Conservation (phyloP, 2,113 vertebrate genomes). For the Cygnus buccinator region DNA sequence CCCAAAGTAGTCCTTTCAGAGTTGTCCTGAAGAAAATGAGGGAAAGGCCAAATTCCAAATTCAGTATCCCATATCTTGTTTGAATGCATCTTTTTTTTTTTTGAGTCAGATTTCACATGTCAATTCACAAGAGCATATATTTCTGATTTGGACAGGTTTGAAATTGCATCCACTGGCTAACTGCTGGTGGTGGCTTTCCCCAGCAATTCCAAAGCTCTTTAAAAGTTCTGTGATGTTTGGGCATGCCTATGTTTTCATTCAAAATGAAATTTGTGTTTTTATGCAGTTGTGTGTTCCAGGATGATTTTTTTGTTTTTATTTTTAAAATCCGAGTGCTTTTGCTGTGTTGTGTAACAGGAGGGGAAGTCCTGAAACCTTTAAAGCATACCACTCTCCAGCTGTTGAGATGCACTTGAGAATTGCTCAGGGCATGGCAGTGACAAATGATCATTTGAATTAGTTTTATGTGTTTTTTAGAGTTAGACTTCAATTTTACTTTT, state of each 20-base stretch:
- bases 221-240: background rate
- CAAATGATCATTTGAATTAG: background rate
- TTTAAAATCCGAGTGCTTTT: background rate
- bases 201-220: background rate
- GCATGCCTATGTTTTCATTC: background rate
- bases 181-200: background rate
- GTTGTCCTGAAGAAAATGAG: background rate
- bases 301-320: background rate
- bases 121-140: background rate
- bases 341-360: background rate
- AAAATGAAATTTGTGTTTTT: background rate
- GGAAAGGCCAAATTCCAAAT: background rate
- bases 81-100: background rate
- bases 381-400: background rate
- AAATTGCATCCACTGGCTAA: background rate
- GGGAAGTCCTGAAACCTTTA: background rate
- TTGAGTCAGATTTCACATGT: background rate
- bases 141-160: background rate
- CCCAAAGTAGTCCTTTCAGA: background rate
- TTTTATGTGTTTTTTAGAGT: background rate
- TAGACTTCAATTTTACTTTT: background rate
- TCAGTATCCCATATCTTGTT: background rate
- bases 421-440: background rate
- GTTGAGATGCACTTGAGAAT: background rate
- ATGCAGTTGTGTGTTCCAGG: rapidly evolving